A percentile compares a stretch with the other conserved stretches of the same genome.
These are phyloP conservation scores for Orestias chungarensis DNA, from an alignment of 2,797 vertebrate species.

Conservation along the genomic window DNA sequence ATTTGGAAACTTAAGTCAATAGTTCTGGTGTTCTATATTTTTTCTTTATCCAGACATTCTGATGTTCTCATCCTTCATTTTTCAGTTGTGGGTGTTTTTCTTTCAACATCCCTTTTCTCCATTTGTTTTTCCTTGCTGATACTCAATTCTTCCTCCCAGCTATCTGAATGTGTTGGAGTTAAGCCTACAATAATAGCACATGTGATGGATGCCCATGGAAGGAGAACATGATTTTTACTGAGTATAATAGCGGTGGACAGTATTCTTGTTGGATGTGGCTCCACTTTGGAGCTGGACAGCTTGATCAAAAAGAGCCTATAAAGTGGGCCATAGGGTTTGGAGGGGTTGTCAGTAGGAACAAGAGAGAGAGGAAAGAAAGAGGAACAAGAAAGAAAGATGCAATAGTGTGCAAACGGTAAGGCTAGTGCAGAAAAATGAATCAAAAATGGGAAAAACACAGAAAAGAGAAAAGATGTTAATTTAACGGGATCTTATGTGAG, in stretches of 20 bases:
- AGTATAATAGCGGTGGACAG: conserved; percentile 27
- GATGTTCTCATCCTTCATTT: conserved; percentile 11
- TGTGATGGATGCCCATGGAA: conserved; percentile 54
- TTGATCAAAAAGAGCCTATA: conserved; percentile 68
- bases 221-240: conserved; percentile 22
- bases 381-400: conserved; percentile 12
- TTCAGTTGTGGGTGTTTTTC: conserved; percentile 9
- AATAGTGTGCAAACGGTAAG: conserved; percentile 28
- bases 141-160: conserved; percentile 53
- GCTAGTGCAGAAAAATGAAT: conserved; percentile 30
- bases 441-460: conserved; percentile 31
- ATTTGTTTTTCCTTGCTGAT: conserved; percentile 53
- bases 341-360: conserved; percentile 26
- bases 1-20: not conserved
- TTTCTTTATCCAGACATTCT: not conserved
- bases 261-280: conserved; percentile 29
- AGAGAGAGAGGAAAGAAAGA: conserved; percentile 28
- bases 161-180: conserved; percentile 35
- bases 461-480: conserved; percentile 21
- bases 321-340: conserved; percentile 52
- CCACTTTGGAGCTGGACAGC: conserved; percentile 34
- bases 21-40: not conserved
- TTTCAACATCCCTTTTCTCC: conserved; percentile 34
- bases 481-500: conserved; percentile 40
- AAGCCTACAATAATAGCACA: conserved; percentile 10